Evolutionary conservation across 2,888 invertebrate genomes (phyloP).

Genomic region (Limnephilus rhombicus): DNA sequence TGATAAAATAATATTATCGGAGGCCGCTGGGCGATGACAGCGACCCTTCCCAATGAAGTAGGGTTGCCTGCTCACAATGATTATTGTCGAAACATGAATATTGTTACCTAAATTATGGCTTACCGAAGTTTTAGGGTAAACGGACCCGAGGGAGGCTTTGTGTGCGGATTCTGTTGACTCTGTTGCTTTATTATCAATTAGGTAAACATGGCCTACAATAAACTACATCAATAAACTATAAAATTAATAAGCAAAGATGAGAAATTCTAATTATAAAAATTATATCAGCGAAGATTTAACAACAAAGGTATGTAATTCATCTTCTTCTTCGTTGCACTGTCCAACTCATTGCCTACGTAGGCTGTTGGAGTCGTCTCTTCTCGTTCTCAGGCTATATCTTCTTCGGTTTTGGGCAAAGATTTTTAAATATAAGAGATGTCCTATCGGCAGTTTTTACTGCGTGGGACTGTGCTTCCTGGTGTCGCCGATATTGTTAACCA

Average conservation of each 20-base stretch:
- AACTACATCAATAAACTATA: not conserved
- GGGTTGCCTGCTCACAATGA: slow-evolving; percentile 23
- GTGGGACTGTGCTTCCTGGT: too few species aligned
- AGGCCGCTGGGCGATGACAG: not conserved
- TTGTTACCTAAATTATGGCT: slow-evolving; percentile 50
- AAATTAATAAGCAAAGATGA: not conserved
- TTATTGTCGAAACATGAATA: slow-evolving; percentile 43
- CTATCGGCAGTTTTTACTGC: too few species aligned
- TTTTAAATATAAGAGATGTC: too few species aligned
- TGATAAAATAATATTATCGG: not conserved
- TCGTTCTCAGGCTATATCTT: too few species aligned
- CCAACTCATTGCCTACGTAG: too few species aligned
- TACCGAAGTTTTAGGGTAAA: slow-evolving; percentile 41
- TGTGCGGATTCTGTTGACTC: slow-evolving; percentile 22
- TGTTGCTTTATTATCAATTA: slow-evolving; percentile 25
- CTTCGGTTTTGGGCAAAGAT: too few species aligned
- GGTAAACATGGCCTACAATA: not conserved
- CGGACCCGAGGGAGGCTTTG: slow-evolving; percentile 45
- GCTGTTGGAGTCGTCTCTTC: too few species aligned
- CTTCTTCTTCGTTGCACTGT: too few species aligned
- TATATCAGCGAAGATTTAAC: too few species aligned
- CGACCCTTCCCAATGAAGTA: slow-evolving; percentile 4
- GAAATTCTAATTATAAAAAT: not conserved
- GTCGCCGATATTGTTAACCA: too few species aligned
- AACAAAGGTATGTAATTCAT: too few species aligned